Percentiles rank a stretch among this genome's conserved stretches.
These are phyloP conservation scores for Platypus cylindrus DNA, from an alignment of 2,888 invertebrate species.

Conservation along the genomic window DNA sequence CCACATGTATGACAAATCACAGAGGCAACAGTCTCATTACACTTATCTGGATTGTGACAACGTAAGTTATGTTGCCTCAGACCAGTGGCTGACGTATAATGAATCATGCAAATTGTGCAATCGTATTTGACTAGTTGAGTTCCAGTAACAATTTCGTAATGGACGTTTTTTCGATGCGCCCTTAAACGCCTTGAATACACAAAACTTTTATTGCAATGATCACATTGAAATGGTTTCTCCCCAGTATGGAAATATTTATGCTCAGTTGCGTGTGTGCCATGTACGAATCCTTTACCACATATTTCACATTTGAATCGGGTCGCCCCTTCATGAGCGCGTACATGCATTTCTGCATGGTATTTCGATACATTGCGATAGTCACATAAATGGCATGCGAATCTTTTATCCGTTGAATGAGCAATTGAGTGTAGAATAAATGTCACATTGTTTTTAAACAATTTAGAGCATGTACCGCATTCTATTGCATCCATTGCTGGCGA, in stretches of 20 bases:
- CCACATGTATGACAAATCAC: constrained; percentile 33
- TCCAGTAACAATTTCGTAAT: constrained; percentile 30
- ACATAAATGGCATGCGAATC: constrained; percentile 27
- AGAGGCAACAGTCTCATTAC: constrained; percentile 35
- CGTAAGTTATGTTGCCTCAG: constrained; percentile 23
- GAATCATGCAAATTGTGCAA: neutral
- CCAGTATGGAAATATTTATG: constrained; percentile 29
- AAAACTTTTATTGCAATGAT: constrained; percentile 40
- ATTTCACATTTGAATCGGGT: constrained; percentile 34
- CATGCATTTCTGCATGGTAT: constrained; percentile 31
- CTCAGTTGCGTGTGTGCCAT: constrained; percentile 38
- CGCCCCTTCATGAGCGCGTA: constrained; percentile 33
- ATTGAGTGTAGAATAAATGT: constrained; percentile 26
- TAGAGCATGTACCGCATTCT: too few relatives aligned
- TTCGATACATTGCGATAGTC: constrained; percentile 25
- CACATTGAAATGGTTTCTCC: constrained; percentile 38
- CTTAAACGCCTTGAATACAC: too few relatives aligned
- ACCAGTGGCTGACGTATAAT: neutral
- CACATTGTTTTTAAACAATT: too few relatives aligned
- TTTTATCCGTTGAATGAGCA: constrained; percentile 23
- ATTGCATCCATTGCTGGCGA: too few relatives aligned
- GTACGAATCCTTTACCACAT: constrained; percentile 36
- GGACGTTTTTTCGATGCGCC: constrained; percentile 24
- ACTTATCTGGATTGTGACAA: constrained; percentile 22
- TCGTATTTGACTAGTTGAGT: neutral